Evolutionary conservation across 2,888 invertebrate genomes (phyloP).

Genomic region (Pycnomerus fuliginosus): DNA sequence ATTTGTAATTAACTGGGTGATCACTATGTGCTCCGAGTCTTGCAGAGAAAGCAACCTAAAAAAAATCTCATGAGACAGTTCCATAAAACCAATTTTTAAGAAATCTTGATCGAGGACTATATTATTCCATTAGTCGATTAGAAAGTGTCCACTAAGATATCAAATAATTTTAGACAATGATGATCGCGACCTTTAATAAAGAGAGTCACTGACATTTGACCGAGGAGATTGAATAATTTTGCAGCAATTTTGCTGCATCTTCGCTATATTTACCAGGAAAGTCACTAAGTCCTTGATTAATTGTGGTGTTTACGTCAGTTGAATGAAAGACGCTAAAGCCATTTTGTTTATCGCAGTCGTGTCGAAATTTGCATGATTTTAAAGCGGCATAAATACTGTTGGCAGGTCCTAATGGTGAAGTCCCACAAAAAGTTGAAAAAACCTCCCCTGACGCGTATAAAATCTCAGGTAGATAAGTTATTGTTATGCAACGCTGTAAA

Average conservation of each 20-base stretch:
- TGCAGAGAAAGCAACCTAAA: not conserved
- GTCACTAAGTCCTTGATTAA: too few species aligned
- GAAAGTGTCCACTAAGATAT: conserved; percentile 8
- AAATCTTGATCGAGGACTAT: conserved; percentile 7
- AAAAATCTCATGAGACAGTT: conserved; percentile 2
- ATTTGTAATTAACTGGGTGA: too few species aligned
- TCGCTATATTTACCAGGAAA: not conserved
- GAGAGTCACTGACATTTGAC: conserved; percentile 17
- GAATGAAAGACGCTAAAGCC: too few species aligned
- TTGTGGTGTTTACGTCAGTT: too few species aligned
- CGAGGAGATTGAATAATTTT: conserved; percentile 10
- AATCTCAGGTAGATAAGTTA: conserved; percentile 28
- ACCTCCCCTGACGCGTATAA: too few species aligned
- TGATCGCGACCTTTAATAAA: conserved; percentile 6
- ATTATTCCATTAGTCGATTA: conserved; percentile 7
- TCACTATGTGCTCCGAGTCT: conserved; percentile 4
- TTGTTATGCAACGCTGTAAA: conserved; percentile 33
- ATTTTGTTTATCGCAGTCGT: conserved; percentile 11
- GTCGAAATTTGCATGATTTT: conserved; percentile 19
- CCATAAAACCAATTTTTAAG: conserved; percentile 6
- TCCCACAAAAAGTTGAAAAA: conserved; percentile 10
- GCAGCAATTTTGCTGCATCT: conserved; percentile 1
- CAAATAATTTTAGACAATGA: conserved; percentile 11
- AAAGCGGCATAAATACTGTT: conserved; percentile 18
- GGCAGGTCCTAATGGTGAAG: conserved; percentile 21